Evolutionary conservation across 2,113 vertebrate species (phyloP).

Genomic region (Prionailurus viverrinus): DNA sequence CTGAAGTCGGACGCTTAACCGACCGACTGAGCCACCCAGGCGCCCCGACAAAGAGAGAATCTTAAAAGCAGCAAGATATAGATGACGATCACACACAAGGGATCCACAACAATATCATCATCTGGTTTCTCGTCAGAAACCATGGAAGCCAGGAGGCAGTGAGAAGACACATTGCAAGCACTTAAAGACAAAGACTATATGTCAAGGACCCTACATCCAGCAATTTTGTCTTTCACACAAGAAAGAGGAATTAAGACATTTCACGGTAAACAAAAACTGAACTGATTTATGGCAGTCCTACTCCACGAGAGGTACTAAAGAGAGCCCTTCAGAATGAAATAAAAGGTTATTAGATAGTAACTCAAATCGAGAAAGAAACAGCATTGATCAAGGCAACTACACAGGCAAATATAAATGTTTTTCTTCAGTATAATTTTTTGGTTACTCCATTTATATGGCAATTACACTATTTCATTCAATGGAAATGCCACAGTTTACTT

Average conservation of each 20-base stretch:
- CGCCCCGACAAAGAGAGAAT: no score
- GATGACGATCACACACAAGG: no score
- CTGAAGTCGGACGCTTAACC: no score
- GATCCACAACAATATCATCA: no score
- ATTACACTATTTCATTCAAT: not conserved
- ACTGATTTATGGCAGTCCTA: no score
- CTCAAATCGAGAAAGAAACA: not conserved
- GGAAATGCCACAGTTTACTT: not conserved
- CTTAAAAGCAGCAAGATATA: no score
- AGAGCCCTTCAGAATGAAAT: not conserved
- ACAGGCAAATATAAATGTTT: not conserved
- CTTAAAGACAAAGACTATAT: not conserved
- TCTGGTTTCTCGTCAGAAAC: no score
- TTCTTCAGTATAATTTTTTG: not conserved
- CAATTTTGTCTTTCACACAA: not conserved
- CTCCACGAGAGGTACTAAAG: no score
- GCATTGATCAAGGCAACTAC: not conserved
- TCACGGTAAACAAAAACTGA: no score
- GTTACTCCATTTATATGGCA: not conserved
- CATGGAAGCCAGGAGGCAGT: not conserved
- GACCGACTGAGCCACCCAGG: no score
- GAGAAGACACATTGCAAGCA: not conserved
- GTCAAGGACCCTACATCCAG: not conserved
- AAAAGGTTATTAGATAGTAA: not conserved
- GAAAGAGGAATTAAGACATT: not conserved